Conservation (phyloP, 2,888 invertebrate genomes). For the Habroteleia sp. region DNA sequence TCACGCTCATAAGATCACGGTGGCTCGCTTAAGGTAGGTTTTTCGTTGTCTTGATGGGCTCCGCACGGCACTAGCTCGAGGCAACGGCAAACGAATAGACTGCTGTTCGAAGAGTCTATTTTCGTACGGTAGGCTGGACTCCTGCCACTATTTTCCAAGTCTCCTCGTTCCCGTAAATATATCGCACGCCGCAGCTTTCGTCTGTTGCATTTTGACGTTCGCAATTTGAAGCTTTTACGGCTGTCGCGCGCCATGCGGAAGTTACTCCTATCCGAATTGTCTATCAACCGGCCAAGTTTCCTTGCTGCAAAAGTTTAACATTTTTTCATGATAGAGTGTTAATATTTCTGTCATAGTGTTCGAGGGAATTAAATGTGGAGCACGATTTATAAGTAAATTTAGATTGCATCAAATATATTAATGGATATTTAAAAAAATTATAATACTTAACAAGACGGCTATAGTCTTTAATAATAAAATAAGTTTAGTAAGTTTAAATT, state of each 20-base stretch:
- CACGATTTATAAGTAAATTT: too few species aligned
- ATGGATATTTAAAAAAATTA: too few species aligned
- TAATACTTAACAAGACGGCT: too few species aligned
- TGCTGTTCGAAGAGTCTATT: slow-evolving; percentile 70
- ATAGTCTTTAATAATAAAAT: too few species aligned
- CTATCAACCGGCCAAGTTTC: slow-evolving; percentile 12
- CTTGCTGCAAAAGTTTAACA: not conserved
- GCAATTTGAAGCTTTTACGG: slow-evolving; percentile 59
- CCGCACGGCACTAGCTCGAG: slow-evolving; percentile 71
- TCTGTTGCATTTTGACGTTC: slow-evolving; percentile 64
- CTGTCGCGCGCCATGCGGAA: slow-evolving; percentile 62
- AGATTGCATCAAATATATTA: too few species aligned
- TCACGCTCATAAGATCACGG: slow-evolving; percentile 76
- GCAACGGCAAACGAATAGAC: slow-evolving; percentile 63
- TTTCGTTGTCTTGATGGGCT: slow-evolving; percentile 72
- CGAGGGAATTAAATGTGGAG: too few species aligned
- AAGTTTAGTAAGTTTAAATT: too few species aligned
- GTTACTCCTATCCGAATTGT: slow-evolving; percentile 35
- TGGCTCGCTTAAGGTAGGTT: slow-evolving; percentile 68
- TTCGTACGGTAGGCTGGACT: slow-evolving; percentile 75
- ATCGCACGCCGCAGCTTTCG: slow-evolving; percentile 66
- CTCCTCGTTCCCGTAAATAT: slow-evolving; percentile 80
- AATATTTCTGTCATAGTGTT: too few species aligned
- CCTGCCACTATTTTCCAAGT: slow-evolving; percentile 77
- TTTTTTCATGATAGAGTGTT: too few species aligned